phyloP scores from a whole-genome alignment of 2,797 vertebrate genomes.

The Sardinella longiceps region DNA sequence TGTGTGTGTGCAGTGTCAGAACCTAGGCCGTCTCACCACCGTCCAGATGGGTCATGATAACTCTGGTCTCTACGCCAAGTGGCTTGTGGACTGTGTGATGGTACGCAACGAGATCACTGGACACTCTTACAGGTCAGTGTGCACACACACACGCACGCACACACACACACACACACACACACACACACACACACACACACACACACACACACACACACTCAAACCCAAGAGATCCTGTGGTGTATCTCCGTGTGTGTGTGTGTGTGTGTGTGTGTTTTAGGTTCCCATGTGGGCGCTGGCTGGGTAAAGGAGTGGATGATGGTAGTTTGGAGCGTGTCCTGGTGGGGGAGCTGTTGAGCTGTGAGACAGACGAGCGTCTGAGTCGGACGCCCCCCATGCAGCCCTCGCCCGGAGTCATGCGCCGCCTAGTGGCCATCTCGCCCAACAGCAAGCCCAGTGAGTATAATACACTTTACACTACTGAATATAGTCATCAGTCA shows the following conservation, averaged over 20 bases:
- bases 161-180: not conserved
- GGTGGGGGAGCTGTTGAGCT: conserved; percentile 93
- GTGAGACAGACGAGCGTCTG: conserved; percentile 90
- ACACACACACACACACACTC: not conserved
- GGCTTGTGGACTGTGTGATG: conserved; percentile 95
- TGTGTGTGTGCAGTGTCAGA: conserved; percentile 85
- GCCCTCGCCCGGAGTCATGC: conserved; percentile 97
- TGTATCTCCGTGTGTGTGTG: not conserved
- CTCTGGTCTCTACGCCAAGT: conserved; percentile 95
- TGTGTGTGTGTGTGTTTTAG: not conserved
- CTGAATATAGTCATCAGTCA: too few relatives aligned
- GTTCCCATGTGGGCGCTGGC: not conserved
- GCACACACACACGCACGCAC: not conserved
- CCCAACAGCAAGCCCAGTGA: conserved; percentile 97
- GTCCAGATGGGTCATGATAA: conserved; percentile 99
- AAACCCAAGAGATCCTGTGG: too few relatives aligned
- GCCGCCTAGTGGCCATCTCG: conserved; percentile 95
- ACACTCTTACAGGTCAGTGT: conserved; percentile 94
- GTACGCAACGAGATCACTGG: conserved; percentile 98
- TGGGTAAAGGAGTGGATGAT: conserved; percentile 52
- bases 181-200: conserved; percentile 13
- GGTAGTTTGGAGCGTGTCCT: conserved; percentile 96
- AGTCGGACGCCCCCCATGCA: conserved; percentile 95
- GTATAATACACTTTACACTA: conserved; percentile 49
- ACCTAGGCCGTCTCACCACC: conserved; percentile 96